phyloP scores from a whole-genome alignment of 2,888 invertebrate species.

The Eumerus sabulonum region DNA sequence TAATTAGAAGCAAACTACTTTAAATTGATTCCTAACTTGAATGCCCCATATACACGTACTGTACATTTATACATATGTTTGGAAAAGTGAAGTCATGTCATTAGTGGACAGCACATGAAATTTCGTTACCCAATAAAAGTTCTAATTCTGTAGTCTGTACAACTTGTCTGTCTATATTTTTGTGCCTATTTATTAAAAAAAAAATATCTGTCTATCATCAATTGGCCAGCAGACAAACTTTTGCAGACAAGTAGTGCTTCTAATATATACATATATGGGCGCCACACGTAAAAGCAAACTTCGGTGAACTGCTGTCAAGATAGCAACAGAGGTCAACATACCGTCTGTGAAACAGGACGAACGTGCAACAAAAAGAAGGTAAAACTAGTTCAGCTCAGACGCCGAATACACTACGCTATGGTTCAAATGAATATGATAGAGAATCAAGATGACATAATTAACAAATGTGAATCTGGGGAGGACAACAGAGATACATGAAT shows the following conservation, averaged over 20 bases:
- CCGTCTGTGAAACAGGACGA: not conserved
- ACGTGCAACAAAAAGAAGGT: not conserved
- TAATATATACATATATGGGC: no score
- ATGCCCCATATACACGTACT: no score
- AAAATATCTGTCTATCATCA: no score
- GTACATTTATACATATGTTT: no score
- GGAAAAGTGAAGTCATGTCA: no score
- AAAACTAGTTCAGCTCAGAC: constrained; percentile 8
- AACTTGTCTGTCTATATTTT: no score
- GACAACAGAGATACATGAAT: not conserved
- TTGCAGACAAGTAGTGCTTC: not conserved
- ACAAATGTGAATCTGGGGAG: not conserved
- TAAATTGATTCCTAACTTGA: no score
- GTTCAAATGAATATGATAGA: constrained; percentile 5
- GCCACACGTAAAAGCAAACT: not conserved
- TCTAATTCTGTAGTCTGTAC: no score
- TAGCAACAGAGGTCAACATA: constrained; percentile 16
- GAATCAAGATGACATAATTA: constrained; percentile 1
- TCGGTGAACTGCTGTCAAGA: constrained; percentile 2
- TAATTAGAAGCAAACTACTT: no score
- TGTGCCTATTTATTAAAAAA: no score
- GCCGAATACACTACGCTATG: constrained; percentile 1
- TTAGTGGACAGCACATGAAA: no score
- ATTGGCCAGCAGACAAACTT: not conserved
- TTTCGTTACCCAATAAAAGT: no score